Evolutionary conservation across 2,888 invertebrate genomes (phyloP).

Genomic region (Pseudococcus jackbeardsleyi): DNA sequence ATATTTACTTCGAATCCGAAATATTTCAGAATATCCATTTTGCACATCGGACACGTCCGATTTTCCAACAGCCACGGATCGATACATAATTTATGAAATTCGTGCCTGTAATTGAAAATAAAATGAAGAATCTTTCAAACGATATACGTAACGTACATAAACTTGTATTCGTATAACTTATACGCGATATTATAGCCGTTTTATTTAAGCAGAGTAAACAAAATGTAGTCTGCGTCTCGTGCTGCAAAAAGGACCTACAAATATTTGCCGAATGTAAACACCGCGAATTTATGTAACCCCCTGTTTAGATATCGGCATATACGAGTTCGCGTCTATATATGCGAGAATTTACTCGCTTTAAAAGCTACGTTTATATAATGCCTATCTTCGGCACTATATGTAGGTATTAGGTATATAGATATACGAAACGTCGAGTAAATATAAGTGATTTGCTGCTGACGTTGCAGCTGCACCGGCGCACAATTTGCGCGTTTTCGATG

Average conservation of each 20-base stretch:
- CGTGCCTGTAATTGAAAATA: conserved; percentile 78
- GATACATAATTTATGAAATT: conserved; percentile 95
- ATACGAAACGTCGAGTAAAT: conserved; percentile 29
- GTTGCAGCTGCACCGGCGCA: not conserved
- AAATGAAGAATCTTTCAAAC: conserved; percentile 45
- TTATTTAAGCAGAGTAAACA: conserved; percentile 52
- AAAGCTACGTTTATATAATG: conserved; percentile 28
- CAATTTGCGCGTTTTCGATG: conserved; percentile 15
- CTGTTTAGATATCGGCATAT: not conserved
- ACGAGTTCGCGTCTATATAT: not conserved
- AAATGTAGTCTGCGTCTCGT: conserved; percentile 33
- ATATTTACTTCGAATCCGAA: conserved; percentile 87
- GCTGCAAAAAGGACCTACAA: conserved; percentile 41
- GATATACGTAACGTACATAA: not conserved
- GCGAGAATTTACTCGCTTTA: conserved; percentile 27
- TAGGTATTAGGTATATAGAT: not conserved
- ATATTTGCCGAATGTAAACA: conserved; percentile 49
- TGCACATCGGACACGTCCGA: conserved; percentile 97
- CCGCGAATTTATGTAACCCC: conserved; percentile 43
- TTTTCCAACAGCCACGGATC: conserved; percentile 97
- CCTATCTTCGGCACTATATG: not conserved
- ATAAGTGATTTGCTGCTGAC: conserved; percentile 10
- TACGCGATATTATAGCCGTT: conserved; percentile 41
- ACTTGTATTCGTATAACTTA: not conserved
- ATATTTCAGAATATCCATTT: conserved; percentile 93